These are phyloP conservation scores for Drosophila colorata DNA, from an alignment of 2,888 invertebrate genomes.

Conservation along the genomic window DNA sequence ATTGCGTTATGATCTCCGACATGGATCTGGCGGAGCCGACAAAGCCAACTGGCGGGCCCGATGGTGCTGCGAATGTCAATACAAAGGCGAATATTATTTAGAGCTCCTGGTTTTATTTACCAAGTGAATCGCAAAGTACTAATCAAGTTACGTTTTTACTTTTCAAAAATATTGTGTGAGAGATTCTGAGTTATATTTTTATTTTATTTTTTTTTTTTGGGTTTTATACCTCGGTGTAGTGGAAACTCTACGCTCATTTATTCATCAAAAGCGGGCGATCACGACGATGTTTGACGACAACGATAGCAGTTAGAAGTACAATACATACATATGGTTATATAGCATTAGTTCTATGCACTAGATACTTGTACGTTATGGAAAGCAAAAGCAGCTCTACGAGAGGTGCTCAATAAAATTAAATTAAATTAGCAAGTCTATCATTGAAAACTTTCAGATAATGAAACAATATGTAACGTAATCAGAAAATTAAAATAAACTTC, in stretches of 20 bases:
- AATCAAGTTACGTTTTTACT: conserved; percentile 1
- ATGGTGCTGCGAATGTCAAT: conserved; percentile 90
- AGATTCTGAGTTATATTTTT: not conserved
- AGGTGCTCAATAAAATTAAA: not conserved
- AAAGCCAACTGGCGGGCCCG: conserved; percentile 97
- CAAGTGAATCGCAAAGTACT: conserved; percentile 3
- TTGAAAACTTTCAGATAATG: too few species aligned
- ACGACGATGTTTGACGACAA: conserved; percentile 67
- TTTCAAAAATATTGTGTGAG: not conserved
- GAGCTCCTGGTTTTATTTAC: too few species aligned
- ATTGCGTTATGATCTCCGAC: conserved; percentile 97
- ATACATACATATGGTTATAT: conserved; percentile 63
- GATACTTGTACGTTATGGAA: conserved; percentile 9
- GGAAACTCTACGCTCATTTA: conserved; percentile 84
- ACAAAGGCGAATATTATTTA: not conserved
- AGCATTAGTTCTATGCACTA: conserved; percentile 64
- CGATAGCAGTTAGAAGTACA: conserved; percentile 71
- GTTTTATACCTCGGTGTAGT: conserved; percentile 84
- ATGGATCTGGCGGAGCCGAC: conserved; percentile 97
- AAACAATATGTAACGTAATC: too few species aligned
- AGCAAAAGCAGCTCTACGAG: conserved; percentile 5
- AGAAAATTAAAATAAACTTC: too few species aligned
- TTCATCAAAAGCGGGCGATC: conserved; percentile 64
- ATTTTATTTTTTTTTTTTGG: not conserved
- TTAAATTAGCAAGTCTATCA: too few species aligned